These are phyloP conservation scores for Neoseiulus cucumeris DNA, from an alignment of 1,140 invertebrate species.

Conservation along the genomic window DNA sequence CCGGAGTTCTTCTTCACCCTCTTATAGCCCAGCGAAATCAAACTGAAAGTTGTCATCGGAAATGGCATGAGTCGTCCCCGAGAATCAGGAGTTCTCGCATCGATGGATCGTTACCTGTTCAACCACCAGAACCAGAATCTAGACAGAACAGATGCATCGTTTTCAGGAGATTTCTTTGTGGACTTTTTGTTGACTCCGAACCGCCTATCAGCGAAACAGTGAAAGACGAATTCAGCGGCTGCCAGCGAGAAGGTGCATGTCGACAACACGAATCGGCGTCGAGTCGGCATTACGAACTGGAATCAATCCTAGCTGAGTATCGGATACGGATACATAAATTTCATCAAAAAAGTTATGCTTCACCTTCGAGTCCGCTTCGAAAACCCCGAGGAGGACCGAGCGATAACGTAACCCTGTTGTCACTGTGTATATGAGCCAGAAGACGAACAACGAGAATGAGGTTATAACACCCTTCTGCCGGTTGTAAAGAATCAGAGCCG, in stretches of 20 bases:
- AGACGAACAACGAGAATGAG: slow-evolving; percentile 64
- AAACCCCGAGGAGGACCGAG: slow-evolving; percentile 24
- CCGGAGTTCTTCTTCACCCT: slow-evolving; percentile 9
- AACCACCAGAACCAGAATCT: slow-evolving; percentile 81
- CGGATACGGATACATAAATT: too few species aligned
- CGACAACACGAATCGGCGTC: slow-evolving; percentile 47
- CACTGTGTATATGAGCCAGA: slow-evolving; percentile 54
- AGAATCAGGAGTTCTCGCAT: too few species aligned
- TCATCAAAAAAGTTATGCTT: too few species aligned
- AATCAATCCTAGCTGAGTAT: too few species aligned
- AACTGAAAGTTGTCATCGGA: too few species aligned
- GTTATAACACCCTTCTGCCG: slow-evolving; percentile 57
- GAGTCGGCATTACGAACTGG: slow-evolving; percentile 21
- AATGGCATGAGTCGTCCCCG: too few species aligned
- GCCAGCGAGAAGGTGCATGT: slow-evolving; percentile 57
- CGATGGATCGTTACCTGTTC: slow-evolving; percentile 37
- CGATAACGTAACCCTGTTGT: slow-evolving; percentile 50
- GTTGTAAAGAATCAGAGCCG: slow-evolving; percentile 48
- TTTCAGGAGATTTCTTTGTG: slow-evolving; percentile 48
- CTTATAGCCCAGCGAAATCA: background rate
- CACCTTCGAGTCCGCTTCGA: slow-evolving; percentile 11
- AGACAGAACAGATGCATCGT: slow-evolving; percentile 61
- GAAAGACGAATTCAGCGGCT: slow-evolving; percentile 47
- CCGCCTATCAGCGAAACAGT: slow-evolving; percentile 49
- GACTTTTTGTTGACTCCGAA: slow-evolving; percentile 6